Evolutionary conservation across 2,797 vertebrate species (phyloP).

Genomic region (Petrocephalus schoutedeni): DNA sequence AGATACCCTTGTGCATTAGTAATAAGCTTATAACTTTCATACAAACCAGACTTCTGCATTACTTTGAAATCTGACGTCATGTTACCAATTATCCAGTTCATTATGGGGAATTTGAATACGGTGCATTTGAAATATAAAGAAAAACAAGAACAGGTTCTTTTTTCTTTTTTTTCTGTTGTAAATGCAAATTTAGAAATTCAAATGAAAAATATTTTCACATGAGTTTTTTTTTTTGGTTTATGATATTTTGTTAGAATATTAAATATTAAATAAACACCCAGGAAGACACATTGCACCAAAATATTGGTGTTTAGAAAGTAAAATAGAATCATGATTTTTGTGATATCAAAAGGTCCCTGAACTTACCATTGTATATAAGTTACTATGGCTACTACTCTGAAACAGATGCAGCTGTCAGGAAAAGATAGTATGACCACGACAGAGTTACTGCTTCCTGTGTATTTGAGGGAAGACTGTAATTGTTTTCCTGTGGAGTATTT

Average conservation of each 20-base stretch:
- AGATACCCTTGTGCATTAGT: background rate
- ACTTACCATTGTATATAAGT: background rate
- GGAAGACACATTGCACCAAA: background rate
- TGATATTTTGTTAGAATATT: background rate
- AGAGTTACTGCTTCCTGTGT: constrained; percentile 14
- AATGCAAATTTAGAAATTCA: background rate
- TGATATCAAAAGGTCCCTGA: background rate
- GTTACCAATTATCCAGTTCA: background rate
- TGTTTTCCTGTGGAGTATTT: background rate
- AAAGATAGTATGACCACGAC: background rate
- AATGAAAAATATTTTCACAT: background rate
- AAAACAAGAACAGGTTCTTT: background rate
- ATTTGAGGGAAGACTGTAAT: background rate
- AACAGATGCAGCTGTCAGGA: background rate
- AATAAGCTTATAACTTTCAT: background rate
- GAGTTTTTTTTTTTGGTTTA: background rate
- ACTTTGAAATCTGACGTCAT: background rate
- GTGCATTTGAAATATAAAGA: background rate
- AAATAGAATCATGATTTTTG: background rate
- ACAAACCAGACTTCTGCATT: background rate
- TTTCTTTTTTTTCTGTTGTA: background rate
- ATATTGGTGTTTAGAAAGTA: background rate
- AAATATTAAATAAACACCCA: background rate
- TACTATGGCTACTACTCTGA: background rate
- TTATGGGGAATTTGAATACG: background rate